Conservation (phyloP, 2,113 vertebrate species). For the Xenopus borealis region DNA sequence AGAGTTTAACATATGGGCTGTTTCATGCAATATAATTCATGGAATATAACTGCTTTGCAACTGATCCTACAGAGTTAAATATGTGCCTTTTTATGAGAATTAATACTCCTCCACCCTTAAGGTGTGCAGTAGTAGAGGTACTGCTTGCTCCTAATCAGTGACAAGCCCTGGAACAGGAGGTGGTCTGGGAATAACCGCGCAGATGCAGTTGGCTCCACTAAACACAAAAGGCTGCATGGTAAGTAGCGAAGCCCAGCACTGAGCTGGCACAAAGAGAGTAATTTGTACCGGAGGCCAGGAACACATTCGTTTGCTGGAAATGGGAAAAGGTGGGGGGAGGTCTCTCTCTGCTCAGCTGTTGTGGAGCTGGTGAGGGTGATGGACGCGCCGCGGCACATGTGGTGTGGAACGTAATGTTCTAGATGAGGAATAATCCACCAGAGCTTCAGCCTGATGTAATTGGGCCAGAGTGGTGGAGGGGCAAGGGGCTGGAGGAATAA, state of each 20-base stretch:
- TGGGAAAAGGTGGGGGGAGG: not conserved
- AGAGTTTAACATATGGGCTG: no score
- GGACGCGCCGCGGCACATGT: constrained; percentile 33
- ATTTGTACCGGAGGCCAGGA: not conserved
- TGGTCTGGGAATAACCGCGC: no score
- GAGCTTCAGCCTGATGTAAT: constrained; percentile 36
- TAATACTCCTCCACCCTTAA: no score
- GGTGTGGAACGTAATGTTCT: constrained; percentile 43
- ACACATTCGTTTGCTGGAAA: constrained; percentile 17
- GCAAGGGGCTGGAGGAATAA: not conserved
- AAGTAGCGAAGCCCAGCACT: not conserved
- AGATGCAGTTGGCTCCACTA: not conserved
- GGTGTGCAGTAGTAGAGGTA: no score
- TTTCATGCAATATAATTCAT: no score
- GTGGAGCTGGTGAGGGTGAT: constrained; percentile 11
- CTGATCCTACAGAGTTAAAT: no score
- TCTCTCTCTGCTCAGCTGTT: constrained; percentile 28
- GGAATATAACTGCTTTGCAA: no score
- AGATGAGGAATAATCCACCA: constrained; percentile 30
- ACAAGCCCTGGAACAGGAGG: not conserved
- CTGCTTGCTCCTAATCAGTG: not conserved
- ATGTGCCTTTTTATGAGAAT: no score
- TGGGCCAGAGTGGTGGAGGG: constrained; percentile 20
- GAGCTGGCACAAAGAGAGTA: constrained; percentile 7
- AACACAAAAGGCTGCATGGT: not conserved